Base-by-base conservation (phyloP, 2,113 vertebrate species). In the Dicentrarchus labrax region DNA sequence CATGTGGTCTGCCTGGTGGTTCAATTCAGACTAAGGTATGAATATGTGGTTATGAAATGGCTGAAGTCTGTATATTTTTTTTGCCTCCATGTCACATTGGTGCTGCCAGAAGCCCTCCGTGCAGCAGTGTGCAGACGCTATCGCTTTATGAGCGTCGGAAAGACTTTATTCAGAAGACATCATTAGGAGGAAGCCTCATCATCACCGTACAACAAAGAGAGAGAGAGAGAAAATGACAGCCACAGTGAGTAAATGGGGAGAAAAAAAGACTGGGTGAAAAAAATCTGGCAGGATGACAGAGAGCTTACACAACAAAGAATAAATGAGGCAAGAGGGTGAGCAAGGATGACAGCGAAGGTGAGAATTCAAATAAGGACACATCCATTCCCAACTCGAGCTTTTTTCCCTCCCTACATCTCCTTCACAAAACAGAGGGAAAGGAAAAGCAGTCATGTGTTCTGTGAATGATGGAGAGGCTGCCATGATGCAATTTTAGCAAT, bases 381-480 rank as follows among this genome's bases (percentile, higher is more conserved):
- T 87, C 61, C 74, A 53, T 47, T 62, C 8, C 2, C 36, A 38
- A 16, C 56, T 11, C 24, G 0, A 5, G 50, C 60, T 71, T 39
- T 45, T 21, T 3, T 5, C 19, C 43, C 50, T 48, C 30, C 30
- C 30, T 30, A 8, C 66, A 24, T 39, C 39, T 65, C 59, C 13
- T 24, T 21, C n/a, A 67, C 64, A 59, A 72, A 19, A 36, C 9
- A 0, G 19, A 66, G 64, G 62, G 59, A 71, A 66, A 73, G 17
- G 36, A 69, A 21, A 36, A 45, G 66, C 77, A 56, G 50, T 43
- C 48, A 2, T 41, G 79, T 84, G 48, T 66, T 72, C 9, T n/a
- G 60, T 59, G 45, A 80, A 78, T 81, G 84, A 90, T 86, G 72
- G 86, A 81, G 80, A 75, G 30, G 78, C 69, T 78, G 86, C 76